Evolutionary conservation across 2,888 invertebrate species (phyloP), one percentile per base, ranked within the genome.

Genomic region (Sesia bembeciformis): DNA sequence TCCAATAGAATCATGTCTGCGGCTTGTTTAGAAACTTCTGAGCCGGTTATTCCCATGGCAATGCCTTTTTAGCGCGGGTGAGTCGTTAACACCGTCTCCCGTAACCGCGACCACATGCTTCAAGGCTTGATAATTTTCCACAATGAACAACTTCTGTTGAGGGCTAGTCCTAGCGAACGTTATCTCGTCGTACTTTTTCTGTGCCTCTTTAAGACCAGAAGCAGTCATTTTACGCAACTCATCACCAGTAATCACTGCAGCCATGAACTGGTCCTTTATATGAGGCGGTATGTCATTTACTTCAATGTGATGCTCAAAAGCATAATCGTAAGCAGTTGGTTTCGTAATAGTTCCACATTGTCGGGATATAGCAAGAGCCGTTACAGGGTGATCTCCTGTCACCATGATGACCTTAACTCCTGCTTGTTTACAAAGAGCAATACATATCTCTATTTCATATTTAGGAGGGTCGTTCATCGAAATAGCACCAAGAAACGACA

Each of bases 1-100:
- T 97, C 96, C 65, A 97, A 84, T 40, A 97, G 85, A 64, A 97
- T 96, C 96, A 97, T 97, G 75, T 97, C 97, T 3, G 97, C 96
- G 0, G 97, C 96, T 80, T 96, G 95, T 77, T 97, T 97, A 0
- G 94, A 94, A 4, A 93, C 95, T 72, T 95, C 95, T 4, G 94
- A 93, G 0, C 94, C 94, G 23, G 91, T 91, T 54, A 95, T 94
- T 5, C 95, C 95, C 95, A 95, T 95, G 0, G 95, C 94, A 39
- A 95, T 91, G 39, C 95, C 95, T 95, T 72, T 96, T 96, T 54
- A 97, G 81, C 7, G 96, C 96, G 4, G 96, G 96, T 0, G 96
- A 95, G 76, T 96, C 96, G 67, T 96, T 96, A 0, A 97, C 96
- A 49, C 96, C 97, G 70, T 97, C 96, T 5, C 97, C 97, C 40